A percentile compares a stretch with the other conserved stretches of the same genome.
Conservation (phyloP, 2,888 invertebrate genomes). For the Cerceris rybyensis region DNA sequence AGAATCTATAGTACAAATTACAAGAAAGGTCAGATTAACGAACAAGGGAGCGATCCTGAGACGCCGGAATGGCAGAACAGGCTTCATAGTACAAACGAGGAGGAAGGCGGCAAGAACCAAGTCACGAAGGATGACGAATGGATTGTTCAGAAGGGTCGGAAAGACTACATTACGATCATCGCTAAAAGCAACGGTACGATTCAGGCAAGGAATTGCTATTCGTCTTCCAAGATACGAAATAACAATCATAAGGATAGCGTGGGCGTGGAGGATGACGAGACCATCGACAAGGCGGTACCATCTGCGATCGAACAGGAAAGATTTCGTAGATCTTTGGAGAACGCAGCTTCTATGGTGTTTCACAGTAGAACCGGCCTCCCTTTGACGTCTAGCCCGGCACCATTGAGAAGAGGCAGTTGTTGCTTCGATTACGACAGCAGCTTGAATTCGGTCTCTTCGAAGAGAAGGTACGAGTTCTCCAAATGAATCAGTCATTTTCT, state of each 20-base stretch:
- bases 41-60: constrained; percentile 26
- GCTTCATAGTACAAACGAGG: constrained; percentile 52
- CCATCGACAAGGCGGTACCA: constrained; percentile 83
- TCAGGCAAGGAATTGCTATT: constrained; percentile 47
- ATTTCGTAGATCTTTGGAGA: constrained; percentile 89
- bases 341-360: constrained; percentile 92
- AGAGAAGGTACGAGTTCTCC: constrained; percentile 86
- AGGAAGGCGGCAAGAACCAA: constrained; percentile 1
- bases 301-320: constrained; percentile 88
- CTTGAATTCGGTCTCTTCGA: constrained; percentile 90
- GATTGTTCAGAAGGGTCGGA: constrained; percentile 13
- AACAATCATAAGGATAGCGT: constrained; percentile 41
- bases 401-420: constrained; percentile 88
- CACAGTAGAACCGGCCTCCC: constrained; percentile 92
- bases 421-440: constrained; percentile 93
- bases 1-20: constrained; percentile 73
- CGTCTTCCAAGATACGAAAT: constrained; percentile 49
- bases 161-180: constrained; percentile 9
- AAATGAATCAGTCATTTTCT: not conserved
- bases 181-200: constrained; percentile 40
- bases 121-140: constrained; percentile 32
- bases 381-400: constrained; percentile 93
- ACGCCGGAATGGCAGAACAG: constrained; percentile 41
- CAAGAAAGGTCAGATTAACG: constrained; percentile 44
- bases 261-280: constrained; percentile 68